These are phyloP conservation scores for Cynodonichthys magdalenae DNA, from an alignment of 2,797 vertebrate species.

Conservation along the genomic window DNA sequence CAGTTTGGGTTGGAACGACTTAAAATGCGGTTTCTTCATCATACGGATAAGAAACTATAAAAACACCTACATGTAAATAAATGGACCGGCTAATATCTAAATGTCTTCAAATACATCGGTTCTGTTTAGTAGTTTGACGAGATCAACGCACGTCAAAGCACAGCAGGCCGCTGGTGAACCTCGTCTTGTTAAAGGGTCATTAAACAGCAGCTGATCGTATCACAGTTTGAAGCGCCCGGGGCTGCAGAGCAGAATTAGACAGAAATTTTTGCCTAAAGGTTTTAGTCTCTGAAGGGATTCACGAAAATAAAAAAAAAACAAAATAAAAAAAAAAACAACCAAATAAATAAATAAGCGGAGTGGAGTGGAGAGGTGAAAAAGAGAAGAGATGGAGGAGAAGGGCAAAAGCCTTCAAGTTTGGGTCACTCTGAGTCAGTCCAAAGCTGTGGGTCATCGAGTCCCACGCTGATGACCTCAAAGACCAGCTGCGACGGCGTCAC, in stretches of 20 bases:
- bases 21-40: constrained; percentile 35
- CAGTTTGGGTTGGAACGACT: constrained; percentile 68
- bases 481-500: constrained; percentile 80
- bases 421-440: constrained; percentile 47
- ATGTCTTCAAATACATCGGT: constrained; percentile 19
- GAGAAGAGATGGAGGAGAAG: constrained; percentile 40
- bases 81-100: constrained; percentile 38
- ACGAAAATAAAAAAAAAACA: constrained; percentile 16
- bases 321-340: too few relatives aligned
- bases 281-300: constrained; percentile 36
- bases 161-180: constrained; percentile 63
- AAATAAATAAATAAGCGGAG: constrained; percentile 23
- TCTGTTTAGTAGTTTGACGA: constrained; percentile 27
- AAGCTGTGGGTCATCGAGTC: constrained; percentile 47
- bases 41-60: constrained; percentile 30
- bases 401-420: constrained; percentile 56
- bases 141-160: constrained; percentile 58
- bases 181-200: constrained; percentile 61
- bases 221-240: constrained; percentile 50
- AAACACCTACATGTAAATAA: constrained; percentile 19
- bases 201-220: constrained; percentile 51
- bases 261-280: constrained; percentile 27
- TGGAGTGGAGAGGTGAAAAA: constrained; percentile 63
- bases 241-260: constrained; percentile 42
- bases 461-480: constrained; percentile 78